These are phyloP conservation scores for Cerceris rybyensis DNA, from an alignment of 2,888 invertebrate species.

Conservation along the genomic window DNA sequence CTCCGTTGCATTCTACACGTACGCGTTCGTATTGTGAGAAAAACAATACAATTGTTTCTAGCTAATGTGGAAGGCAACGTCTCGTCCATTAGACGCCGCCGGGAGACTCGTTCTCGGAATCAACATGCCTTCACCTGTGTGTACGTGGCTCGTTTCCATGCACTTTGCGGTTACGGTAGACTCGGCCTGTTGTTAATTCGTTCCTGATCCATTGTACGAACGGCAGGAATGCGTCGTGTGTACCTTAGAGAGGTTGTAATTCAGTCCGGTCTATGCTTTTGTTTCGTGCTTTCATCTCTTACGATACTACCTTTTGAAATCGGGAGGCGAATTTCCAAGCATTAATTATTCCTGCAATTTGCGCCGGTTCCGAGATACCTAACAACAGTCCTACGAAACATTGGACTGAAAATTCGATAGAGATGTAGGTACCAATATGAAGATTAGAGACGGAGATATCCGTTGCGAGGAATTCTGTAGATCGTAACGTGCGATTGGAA, in stretches of 20 bases:
- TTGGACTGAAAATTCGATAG: not conserved
- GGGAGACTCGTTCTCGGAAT: constrained; percentile 57
- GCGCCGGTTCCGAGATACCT: constrained; percentile 1
- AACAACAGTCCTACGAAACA: not conserved
- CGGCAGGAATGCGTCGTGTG: constrained; percentile 29
- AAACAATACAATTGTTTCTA: constrained; percentile 69
- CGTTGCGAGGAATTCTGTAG: no score
- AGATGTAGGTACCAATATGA: not conserved
- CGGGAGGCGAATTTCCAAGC: constrained; percentile 22
- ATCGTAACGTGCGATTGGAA: not conserved
- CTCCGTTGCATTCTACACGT: constrained; percentile 20
- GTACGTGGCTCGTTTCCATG: constrained; percentile 39
- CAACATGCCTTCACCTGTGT: constrained; percentile 33
- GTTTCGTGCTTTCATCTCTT: constrained; percentile 5
- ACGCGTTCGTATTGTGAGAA: constrained; percentile 63
- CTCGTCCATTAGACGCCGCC: constrained; percentile 62
- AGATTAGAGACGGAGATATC: no score
- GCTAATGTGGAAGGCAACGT: constrained; percentile 62
- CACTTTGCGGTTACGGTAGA: constrained; percentile 5
- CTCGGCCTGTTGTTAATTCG: constrained; percentile 57
- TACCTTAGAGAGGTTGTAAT: constrained; percentile 55
- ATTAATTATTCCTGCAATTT: constrained; percentile 46
- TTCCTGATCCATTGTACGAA: constrained; percentile 60
- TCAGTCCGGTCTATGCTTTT: constrained; percentile 31
- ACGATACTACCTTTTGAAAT: constrained; percentile 20